Conservation (phyloP, 2,797 vertebrate species). For the Taeniopygia guttata region DNA sequence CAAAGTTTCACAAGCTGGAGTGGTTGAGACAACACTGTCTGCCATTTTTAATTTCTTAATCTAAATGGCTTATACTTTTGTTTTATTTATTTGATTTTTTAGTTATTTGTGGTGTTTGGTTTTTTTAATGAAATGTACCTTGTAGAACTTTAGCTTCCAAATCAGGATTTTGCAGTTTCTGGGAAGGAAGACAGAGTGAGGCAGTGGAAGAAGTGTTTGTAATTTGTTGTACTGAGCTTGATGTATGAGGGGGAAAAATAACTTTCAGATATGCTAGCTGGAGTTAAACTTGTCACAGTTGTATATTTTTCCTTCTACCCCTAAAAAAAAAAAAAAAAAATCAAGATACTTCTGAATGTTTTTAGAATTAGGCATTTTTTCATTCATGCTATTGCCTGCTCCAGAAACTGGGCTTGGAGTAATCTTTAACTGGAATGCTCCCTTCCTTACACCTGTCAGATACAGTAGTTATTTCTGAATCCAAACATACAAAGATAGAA, state of each 20-base stretch:
- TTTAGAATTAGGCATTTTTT: background rate
- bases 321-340: background rate
- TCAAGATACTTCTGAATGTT: background rate
- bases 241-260: background rate
- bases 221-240: background rate
- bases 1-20: background rate
- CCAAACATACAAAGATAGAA: background rate
- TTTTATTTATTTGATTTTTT: too few relatives aligned
- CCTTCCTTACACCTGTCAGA: background rate
- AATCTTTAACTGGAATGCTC: background rate
- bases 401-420: background rate
- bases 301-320: background rate
- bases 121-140: background rate
- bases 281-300: background rate
- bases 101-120: too few relatives aligned
- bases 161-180: background rate
- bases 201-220: background rate
- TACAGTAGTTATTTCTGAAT: background rate
- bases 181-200: background rate
- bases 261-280: background rate
- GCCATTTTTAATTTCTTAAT: background rate
- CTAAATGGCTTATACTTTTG: background rate
- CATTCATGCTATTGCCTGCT: background rate
- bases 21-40: background rate
- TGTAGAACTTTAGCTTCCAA: background rate